These are phyloP conservation scores for Brachymystax lenok DNA, from an alignment of 2,797 vertebrate genomes.

Conservation along the genomic window DNA sequence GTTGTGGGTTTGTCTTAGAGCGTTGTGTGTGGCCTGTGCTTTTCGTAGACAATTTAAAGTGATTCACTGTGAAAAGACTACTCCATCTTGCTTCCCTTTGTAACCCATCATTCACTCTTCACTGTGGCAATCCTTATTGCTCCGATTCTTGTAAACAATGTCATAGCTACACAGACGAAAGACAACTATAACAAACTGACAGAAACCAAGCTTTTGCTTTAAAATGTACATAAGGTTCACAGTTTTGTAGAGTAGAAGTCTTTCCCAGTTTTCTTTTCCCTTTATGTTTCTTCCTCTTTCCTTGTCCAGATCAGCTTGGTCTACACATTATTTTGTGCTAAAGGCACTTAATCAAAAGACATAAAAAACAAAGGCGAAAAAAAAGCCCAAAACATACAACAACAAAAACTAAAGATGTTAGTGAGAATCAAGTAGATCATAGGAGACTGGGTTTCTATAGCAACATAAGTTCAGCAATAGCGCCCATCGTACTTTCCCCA, in stretches of 20 bases:
- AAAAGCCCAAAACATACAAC: conserved; percentile 20
- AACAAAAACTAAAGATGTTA: conserved; percentile 69
- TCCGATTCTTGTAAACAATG: conserved; percentile 3
- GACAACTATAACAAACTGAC: conserved; percentile 54
- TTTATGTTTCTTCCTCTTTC: conserved; percentile 45
- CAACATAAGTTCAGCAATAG: conserved; percentile 34
- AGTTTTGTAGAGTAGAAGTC: conserved; percentile 11
- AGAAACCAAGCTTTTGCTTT: conserved; percentile 23
- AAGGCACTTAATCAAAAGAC: conserved; percentile 91
- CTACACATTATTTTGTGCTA: conserved; percentile 70
- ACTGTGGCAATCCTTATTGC: conserved; percentile 42
- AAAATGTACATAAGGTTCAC: conserved; percentile 27
- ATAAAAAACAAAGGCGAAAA: conserved; percentile 54
- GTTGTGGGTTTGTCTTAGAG: neutral
- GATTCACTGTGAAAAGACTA: conserved; percentile 32
- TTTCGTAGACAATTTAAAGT: conserved; percentile 17
- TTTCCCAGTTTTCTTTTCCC: conserved; percentile 40
- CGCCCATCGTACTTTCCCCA: conserved; percentile 25
- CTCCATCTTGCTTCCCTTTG: conserved; percentile 26
- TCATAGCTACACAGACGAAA: conserved; percentile 31
- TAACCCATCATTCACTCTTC: conserved; percentile 36
- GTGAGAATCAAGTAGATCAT: conserved; percentile 64
- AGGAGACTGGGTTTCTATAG: conserved; percentile 41
- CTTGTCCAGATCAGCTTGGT: conserved; percentile 55
- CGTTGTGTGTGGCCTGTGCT: conserved; percentile 21